Evolutionary conservation across 2,113 vertebrate species (phyloP).

Genomic region (Tragelaphus imberbis): DNA sequence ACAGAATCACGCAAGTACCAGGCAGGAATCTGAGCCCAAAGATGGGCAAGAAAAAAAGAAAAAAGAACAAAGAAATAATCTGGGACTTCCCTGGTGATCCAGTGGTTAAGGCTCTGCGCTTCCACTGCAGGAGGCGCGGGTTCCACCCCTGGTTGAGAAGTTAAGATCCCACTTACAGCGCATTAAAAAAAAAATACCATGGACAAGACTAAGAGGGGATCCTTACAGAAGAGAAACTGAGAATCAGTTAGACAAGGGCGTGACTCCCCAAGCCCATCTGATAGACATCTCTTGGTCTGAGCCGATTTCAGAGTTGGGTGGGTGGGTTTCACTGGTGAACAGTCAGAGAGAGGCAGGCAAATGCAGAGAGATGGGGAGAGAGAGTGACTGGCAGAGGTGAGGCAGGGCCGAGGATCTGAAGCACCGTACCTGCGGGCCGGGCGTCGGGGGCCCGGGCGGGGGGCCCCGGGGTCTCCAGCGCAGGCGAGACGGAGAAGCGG

Average conservation of each 20-base stretch:
- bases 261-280: neutral
- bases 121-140: neutral
- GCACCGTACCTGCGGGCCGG: constrained; percentile 64
- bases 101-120: neutral
- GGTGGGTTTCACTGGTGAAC: neutral
- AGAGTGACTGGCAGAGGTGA: neutral
- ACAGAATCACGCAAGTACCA: constrained; percentile 62
- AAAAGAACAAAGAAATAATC: neutral
- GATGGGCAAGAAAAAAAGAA: neutral
- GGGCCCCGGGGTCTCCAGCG: constrained; percentile 84
- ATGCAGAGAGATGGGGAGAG: neutral
- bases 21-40: neutral
- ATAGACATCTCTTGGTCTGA: neutral
- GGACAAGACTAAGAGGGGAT: neutral
- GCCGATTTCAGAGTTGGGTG: neutral
- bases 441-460: constrained; percentile 67
- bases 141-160: neutral
- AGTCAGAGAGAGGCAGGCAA: neutral
- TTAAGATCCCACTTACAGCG: neutral
- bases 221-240: neutral
- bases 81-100: neutral
- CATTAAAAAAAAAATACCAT: neutral
- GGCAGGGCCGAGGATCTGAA: neutral
- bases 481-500: constrained; percentile 92
- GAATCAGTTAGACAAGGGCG: neutral